These are phyloP conservation scores for Dorcus hopei DNA, from an alignment of 2,888 invertebrate species.

Conservation along the genomic window DNA sequence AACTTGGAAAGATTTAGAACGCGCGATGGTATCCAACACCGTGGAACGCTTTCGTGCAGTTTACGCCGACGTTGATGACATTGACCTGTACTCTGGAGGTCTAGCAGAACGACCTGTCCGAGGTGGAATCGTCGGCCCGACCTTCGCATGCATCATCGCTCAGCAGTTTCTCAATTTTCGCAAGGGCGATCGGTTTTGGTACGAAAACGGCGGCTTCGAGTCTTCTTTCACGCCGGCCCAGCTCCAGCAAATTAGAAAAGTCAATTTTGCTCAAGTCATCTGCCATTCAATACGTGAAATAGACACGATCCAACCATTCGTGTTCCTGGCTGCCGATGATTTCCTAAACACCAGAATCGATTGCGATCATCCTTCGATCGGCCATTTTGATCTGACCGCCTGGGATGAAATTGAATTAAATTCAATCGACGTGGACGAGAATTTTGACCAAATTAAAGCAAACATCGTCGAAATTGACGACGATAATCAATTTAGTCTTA, in stretches of 20 bases:
- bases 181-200: constrained; percentile 79
- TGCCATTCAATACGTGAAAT: constrained; percentile 66
- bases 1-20: constrained; percentile 68
- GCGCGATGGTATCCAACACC: constrained; percentile 63
- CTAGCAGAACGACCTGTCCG: constrained; percentile 77
- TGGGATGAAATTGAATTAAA: constrained; percentile 54
- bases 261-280: constrained; percentile 70
- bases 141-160: constrained; percentile 84
- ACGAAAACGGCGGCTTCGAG: constrained; percentile 73
- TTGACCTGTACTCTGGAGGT: constrained; percentile 81
- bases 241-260: constrained; percentile 67
- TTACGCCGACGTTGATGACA: constrained; percentile 70
- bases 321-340: constrained; percentile 61
- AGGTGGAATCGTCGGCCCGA: constrained; percentile 80
- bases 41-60: constrained; percentile 58
- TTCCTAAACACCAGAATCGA: constrained; percentile 58
- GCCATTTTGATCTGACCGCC: constrained; percentile 59
- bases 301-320: constrained; percentile 68
- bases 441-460: background rate
- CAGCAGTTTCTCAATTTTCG: constrained; percentile 78
- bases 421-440: background rate
- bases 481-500: background rate
- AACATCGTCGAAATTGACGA: background rate
- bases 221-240: constrained; percentile 75
- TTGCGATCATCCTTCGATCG: constrained; percentile 53